Base-by-base conservation (phyloP, 2,113 vertebrate genomes). In the Sterrhoptilus dennistouni region DNA sequence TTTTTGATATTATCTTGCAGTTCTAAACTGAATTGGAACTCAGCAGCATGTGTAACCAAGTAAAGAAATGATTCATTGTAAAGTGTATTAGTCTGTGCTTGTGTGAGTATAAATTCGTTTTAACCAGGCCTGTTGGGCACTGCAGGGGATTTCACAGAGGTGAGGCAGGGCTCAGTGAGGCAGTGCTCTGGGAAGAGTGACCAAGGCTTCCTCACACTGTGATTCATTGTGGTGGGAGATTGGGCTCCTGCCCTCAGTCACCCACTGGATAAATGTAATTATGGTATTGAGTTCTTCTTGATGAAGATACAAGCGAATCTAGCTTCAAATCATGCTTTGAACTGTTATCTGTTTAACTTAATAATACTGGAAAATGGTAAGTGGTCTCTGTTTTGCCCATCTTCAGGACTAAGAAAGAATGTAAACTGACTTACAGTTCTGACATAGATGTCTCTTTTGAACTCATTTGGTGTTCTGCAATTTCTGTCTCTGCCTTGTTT, bases 221-320 rank as follows among this genome's bases (percentile, higher is more conserved):
- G 64, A 75, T 53, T 91, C 69, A 12, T 1, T 64, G 57, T 24
- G 28, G 22, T 9, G 28, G 35, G 45, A 59, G 28, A 18, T 38
- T 27, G 61, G 70, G 23, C 70, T 95, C 33, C 69, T 61, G 54
- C 75, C 86, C 31, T 56, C 61, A 61, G 6, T 49, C 45, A 83
- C 47, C 8, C 38, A 4, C 68, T 59, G 59, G 25, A 47, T 19
- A 59, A 74, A 23, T 42, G 20, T 31, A 90, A n/a, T 82, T 68
- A 31, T 29, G 35, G 11, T 47, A 38, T 3, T 0, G 0, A 44
- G 29, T 15, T 63, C 28, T 61, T n/a, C 53, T 25, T 77, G 36
- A 60, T 78, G 56, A 63, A 42, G 64, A 22, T 42, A 2, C 3
- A 12, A 28, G 53, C 68, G 74, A 60, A 52, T 40, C 68, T 20